Evolutionary conservation across 2,797 vertebrate genomes (phyloP).

Genomic region (Hippoglossus hippoglossus): DNA sequence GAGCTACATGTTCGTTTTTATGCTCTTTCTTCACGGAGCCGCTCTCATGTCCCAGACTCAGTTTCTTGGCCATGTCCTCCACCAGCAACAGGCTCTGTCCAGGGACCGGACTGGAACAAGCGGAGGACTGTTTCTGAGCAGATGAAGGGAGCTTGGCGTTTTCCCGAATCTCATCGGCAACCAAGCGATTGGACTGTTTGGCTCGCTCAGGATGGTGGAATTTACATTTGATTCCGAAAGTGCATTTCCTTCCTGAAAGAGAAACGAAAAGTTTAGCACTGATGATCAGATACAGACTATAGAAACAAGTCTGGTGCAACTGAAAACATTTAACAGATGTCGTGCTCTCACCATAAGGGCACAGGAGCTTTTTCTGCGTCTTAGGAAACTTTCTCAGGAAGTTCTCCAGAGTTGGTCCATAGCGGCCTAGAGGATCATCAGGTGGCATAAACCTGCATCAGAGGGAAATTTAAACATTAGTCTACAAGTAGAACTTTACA

Average conservation of each 20-base stretch:
- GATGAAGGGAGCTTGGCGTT: conserved; percentile 86
- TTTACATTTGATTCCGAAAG: conserved; percentile 96
- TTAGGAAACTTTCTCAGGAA: conserved; percentile 79
- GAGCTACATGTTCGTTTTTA: conserved; percentile 49
- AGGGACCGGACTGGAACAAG: background rate
- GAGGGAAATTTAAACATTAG: conserved; percentile 1
- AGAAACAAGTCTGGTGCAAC: background rate
- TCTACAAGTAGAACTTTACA: background rate
- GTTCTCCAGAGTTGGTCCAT: conserved; percentile 83
- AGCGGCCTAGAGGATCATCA: conserved; percentile 83
- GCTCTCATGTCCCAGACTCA: conserved; percentile 54
- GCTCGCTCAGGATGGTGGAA: conserved; percentile 92
- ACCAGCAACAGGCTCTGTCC: conserved; percentile 62
- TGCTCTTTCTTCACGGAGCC: conserved; percentile 55
- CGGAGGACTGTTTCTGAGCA: conserved; percentile 30
- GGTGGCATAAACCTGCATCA: conserved; percentile 82
- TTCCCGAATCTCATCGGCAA: conserved; percentile 92
- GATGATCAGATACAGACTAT: background rate
- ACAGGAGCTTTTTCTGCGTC: conserved; percentile 89
- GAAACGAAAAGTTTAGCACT: background rate
- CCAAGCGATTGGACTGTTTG: conserved; percentile 88
- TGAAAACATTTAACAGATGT: background rate
- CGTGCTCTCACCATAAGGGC: conserved; percentile 92
- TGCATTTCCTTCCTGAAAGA: conserved; percentile 93
- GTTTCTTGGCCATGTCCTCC: conserved; percentile 77